Conservation (phyloP, 2,888 invertebrate species). For the Caenorhabditis macrosperma region DNA sequence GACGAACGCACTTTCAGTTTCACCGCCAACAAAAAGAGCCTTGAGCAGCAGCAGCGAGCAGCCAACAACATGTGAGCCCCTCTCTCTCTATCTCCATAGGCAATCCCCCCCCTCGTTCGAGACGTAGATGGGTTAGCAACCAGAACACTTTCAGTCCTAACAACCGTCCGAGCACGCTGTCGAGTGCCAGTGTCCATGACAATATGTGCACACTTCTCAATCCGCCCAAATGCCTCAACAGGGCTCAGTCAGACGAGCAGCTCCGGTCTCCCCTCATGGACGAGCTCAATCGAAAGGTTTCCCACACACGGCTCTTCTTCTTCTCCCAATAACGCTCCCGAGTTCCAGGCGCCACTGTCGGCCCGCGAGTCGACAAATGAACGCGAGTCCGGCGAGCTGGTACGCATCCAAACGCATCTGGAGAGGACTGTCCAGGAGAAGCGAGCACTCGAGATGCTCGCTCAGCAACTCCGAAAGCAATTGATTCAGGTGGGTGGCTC, state of each 20-base stretch:
- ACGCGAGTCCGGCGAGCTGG: conserved; percentile 58
- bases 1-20: conserved; percentile 67
- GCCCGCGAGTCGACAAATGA: conserved; percentile 68
- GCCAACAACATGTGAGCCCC: conserved; percentile 45
- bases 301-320: background rate
- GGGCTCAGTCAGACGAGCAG: conserved; percentile 68
- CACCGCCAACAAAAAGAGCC: conserved; percentile 53
- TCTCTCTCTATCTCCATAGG: too few relatives aligned
- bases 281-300: conserved; percentile 56
- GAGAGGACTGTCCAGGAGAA: conserved; percentile 66
- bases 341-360: conserved; percentile 63
- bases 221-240: conserved; percentile 66
- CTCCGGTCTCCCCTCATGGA: conserved; percentile 60
- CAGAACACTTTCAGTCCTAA: conserved; percentile 6
- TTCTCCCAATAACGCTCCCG: background rate
- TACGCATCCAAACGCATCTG: conserved; percentile 55
- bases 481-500: conserved; percentile 53
- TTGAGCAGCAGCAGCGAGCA: conserved; percentile 16
- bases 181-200: conserved; percentile 67
- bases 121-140: background rate
- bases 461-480: conserved; percentile 66
- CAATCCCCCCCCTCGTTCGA: background rate
- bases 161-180: conserved; percentile 42
- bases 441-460: conserved; percentile 63
- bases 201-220: conserved; percentile 70